These are phyloP conservation scores for Megastigmus dorsalis DNA, from an alignment of 2,888 invertebrate genomes.

Conservation along the genomic window DNA sequence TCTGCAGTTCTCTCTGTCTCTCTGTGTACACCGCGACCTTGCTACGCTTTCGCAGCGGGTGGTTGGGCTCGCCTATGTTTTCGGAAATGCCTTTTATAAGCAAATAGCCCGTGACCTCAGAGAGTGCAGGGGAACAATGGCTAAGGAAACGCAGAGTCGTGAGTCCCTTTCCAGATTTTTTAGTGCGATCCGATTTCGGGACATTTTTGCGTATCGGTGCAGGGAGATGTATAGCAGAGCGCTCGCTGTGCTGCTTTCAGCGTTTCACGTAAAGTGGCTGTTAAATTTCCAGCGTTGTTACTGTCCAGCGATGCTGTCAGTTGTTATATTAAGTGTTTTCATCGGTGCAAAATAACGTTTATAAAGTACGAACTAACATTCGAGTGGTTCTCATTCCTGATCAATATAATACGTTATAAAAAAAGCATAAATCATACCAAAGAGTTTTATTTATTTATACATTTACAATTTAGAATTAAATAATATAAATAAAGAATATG, in stretches of 20 bases:
- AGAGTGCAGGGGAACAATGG: neutral
- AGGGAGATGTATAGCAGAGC: neutral
- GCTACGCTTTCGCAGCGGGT: slow-evolving; percentile 54
- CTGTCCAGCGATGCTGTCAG: neutral
- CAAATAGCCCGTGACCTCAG: slow-evolving; percentile 56
- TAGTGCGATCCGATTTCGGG: neutral
- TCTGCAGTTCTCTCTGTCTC: too few relatives aligned
- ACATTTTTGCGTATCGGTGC: neutral
- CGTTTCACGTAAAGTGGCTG: neutral
- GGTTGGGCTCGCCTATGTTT: slow-evolving; percentile 53
- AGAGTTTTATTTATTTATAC: too few relatives aligned
- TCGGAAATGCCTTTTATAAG: slow-evolving; percentile 54
- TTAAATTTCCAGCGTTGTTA: neutral
- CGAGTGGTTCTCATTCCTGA: too few relatives aligned
- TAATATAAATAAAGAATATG: too few relatives aligned
- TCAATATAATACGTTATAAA: too few relatives aligned
- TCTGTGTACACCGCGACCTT: slow-evolving; percentile 28
- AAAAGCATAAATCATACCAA: too few relatives aligned
- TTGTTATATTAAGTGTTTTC: too few relatives aligned
- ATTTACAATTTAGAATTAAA: too few relatives aligned
- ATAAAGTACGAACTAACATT: too few relatives aligned
- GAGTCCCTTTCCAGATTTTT: neutral
- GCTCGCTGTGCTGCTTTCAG: neutral
- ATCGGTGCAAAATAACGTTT: too few relatives aligned
- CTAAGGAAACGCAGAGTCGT: neutral